phyloP scores from a whole-genome alignment of 2,888 invertebrate genomes.

The Dicyrtomina minuta region DNA sequence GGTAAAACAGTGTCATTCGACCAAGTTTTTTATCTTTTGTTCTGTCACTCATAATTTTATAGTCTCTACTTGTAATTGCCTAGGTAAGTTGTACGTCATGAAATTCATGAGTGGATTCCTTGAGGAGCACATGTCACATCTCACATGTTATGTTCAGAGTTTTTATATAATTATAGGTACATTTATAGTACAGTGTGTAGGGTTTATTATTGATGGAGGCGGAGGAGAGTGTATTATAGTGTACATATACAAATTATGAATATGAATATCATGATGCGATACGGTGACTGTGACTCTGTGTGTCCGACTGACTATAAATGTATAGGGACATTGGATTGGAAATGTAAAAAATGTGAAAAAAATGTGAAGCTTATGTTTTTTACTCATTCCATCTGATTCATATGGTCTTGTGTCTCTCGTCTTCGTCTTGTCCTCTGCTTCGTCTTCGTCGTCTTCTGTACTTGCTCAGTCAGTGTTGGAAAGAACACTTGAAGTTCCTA shows the following conservation, averaged over 20 bases:
- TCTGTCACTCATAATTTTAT: conserved; percentile 51
- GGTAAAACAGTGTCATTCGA: conserved; percentile 32
- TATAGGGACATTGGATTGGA: not conserved
- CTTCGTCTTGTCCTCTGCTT: not conserved
- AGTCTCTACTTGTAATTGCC: conserved; percentile 12
- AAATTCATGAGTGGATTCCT: not conserved
- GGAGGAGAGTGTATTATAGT: no score
- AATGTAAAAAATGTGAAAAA: not conserved
- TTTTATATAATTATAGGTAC: not conserved
- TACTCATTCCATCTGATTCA: no score
- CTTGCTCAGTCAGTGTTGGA: not conserved
- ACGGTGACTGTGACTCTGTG: no score
- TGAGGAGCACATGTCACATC: not conserved
- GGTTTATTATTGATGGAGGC: no score
- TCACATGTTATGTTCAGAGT: conserved; percentile 16
- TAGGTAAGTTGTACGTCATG: not conserved
- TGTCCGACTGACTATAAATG: no score
- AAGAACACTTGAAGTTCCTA: no score
- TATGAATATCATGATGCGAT: no score
- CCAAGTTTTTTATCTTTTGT: conserved; percentile 45
- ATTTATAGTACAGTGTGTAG: no score
- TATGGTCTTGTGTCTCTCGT: not conserved
- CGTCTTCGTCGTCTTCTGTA: not conserved
- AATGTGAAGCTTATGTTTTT: no score
- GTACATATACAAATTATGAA: no score